Percentiles rank a stretch among this genome's conserved stretches.
Evolutionary conservation across 2,113 vertebrate genomes (phyloP).

Genomic region (Nothoprocta perdicaria): DNA sequence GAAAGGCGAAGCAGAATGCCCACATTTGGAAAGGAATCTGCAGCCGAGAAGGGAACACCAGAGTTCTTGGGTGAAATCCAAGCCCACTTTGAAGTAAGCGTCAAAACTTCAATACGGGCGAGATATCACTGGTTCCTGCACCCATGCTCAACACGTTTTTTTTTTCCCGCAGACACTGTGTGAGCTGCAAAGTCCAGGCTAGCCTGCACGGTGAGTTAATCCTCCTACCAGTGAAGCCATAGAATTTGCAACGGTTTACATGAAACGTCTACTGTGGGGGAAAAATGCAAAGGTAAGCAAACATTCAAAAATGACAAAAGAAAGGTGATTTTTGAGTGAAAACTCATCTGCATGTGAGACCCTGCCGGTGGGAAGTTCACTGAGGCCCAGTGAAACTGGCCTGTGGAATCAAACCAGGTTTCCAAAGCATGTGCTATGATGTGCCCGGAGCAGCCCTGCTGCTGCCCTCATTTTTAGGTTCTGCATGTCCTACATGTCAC

Average conservation of each 20-base stretch:
- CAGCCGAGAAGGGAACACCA: not conserved
- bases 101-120: not conserved
- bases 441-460: slow-evolving; percentile 21
- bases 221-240: not conserved
- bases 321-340: not conserved
- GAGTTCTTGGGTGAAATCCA: not conserved
- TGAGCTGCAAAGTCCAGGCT: not conserved
- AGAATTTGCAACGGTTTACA: not conserved
- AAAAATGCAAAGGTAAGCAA: not conserved
- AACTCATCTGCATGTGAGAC: not conserved
- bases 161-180: not conserved
- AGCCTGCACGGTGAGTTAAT: not conserved
- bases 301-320: not conserved
- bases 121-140: not conserved
- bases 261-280: not conserved
- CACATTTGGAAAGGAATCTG: not conserved
- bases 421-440: slow-evolving; percentile 28
- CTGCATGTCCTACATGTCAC: not conserved
- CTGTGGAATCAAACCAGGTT: slow-evolving; percentile 17
- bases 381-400: slow-evolving; percentile 49
- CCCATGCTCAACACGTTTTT: not conserved
- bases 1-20: not conserved
- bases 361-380: not conserved
- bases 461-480: not conserved
- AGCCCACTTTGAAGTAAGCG: not conserved